These are phyloP conservation scores for Caenorhabditis briggsae DNA, from an alignment of 1,140 invertebrate species.

Conservation along the genomic window DNA sequence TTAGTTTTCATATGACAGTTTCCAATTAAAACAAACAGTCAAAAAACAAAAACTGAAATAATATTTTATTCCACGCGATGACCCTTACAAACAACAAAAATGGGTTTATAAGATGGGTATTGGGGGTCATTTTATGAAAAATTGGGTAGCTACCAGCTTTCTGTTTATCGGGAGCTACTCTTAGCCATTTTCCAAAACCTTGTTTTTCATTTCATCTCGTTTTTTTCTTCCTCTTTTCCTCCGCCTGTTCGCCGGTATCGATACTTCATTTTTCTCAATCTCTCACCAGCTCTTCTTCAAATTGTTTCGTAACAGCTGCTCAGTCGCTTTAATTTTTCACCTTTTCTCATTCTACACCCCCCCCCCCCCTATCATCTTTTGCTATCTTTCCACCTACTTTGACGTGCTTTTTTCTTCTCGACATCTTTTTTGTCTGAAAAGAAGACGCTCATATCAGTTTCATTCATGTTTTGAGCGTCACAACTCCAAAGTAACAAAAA, in stretches of 20 bases:
- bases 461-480: constrained; percentile 45
- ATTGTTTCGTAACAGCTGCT: constrained; percentile 44
- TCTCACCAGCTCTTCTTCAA: constrained; percentile 38
- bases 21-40: too few relatives aligned
- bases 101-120: too few relatives aligned
- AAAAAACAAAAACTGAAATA: too few relatives aligned
- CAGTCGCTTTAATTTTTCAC: constrained; percentile 46
- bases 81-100: too few relatives aligned
- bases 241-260: constrained; percentile 17
- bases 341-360: constrained; percentile 36
- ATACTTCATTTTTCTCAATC: constrained; percentile 48
- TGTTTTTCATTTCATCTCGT: background rate
- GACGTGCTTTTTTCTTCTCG: background rate
- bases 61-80: too few relatives aligned
- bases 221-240: background rate
- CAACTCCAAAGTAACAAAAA: constrained; percentile 31
- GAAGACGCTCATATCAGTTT: constrained; percentile 22
- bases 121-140: too few relatives aligned
- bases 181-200: background rate
- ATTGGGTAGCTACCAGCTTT: too few relatives aligned
- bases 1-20: too few relatives aligned
- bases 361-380: background rate
- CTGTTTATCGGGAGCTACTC: background rate
- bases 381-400: constrained; percentile 3
- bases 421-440: constrained; percentile 12